Evolutionary conservation across 2,888 invertebrate species (phyloP), one percentile per base, ranked within the genome.

Genomic region (Holacanthella duospinosa): DNA sequence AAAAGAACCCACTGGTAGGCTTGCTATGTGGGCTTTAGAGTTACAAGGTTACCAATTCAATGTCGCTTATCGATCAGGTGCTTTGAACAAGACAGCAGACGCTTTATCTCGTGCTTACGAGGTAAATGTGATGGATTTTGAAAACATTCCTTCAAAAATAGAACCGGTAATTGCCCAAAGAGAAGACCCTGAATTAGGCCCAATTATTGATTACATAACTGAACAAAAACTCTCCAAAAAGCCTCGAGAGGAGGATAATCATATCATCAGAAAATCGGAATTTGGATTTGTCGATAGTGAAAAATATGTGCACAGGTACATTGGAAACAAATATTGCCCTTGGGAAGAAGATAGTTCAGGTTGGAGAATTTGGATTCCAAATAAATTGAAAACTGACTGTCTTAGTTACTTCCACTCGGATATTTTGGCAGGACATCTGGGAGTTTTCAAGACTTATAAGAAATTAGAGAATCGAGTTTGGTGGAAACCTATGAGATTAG

Each of bases 11-110:
- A 73, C 74, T n/a, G 78, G 78, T 19, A 64, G 79, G 36, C 66
- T 81, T 0, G 76, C 76, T 0, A 66, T 79, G 43, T 81, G 79
- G 80, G 76, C 77, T 0, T 55, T 80, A 6, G 64, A 70, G 12
- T 62, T 80, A 1, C 77, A 78, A 66, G 66, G 72, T 1, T 79
- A 74, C 64, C 74, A 78, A 36, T 64, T 79, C 2, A 67, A 73
- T 0, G 74, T 79, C 2, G 66, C 73, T 9, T 78, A 79, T 62
- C 72, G 75, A 2, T 76, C 76, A 0, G 79, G 79, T 1, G 71
- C 70, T 29, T 65, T 68, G 1, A 77, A 79, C 65, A 72, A 74
- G 1, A 68, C 78, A 0, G 78, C 78, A 0, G 79, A 79, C 64
- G 71, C 74, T 0, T 65, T 79, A 2, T 76, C 76, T 0, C 62